These are phyloP conservation scores for Acromyrmex heyeri DNA, from an alignment of 1,140 invertebrate genomes.

Conservation along the genomic window DNA sequence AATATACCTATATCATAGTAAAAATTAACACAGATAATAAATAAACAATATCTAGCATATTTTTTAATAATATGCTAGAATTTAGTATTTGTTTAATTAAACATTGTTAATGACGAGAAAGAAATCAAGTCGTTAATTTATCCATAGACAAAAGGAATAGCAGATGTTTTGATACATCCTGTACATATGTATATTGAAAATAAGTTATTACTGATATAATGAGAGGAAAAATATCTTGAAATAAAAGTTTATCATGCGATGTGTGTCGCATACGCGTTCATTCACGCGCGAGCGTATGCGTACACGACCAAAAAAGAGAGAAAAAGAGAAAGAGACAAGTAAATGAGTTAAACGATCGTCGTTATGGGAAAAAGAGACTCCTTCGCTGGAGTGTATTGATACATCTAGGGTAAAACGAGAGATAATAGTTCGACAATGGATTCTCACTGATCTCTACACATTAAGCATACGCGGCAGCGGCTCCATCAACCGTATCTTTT, in stretches of 20 bases:
- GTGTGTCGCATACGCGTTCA: slow-evolving; percentile 49
- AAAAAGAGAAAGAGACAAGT: slow-evolving; percentile 31
- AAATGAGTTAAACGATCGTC: slow-evolving; percentile 40
- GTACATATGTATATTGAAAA: slow-evolving; percentile 53
- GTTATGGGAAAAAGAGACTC: slow-evolving; percentile 49
- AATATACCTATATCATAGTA: background rate
- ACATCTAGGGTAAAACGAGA: slow-evolving; percentile 39
- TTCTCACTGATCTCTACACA: slow-evolving; percentile 52
- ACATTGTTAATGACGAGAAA: background rate
- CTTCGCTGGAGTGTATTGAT: slow-evolving; percentile 45
- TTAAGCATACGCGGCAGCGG: background rate
- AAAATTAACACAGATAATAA: background rate
- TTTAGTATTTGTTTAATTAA: background rate
- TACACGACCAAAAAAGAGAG: slow-evolving; percentile 31
- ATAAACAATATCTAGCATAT: background rate
- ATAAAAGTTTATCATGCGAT: slow-evolving; percentile 82
- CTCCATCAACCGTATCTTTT: slow-evolving; percentile 17
- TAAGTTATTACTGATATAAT: slow-evolving; percentile 36
- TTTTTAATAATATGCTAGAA: background rate
- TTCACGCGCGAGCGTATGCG: slow-evolving; percentile 38
- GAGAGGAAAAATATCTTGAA: slow-evolving; percentile 58
- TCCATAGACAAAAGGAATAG: background rate
- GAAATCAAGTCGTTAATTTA: background rate
- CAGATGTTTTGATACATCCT: background rate
- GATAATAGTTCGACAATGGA: slow-evolving; percentile 25